Conservation (phyloP, 2,113 vertebrate species). For the Oostethus manadensis region DNA sequence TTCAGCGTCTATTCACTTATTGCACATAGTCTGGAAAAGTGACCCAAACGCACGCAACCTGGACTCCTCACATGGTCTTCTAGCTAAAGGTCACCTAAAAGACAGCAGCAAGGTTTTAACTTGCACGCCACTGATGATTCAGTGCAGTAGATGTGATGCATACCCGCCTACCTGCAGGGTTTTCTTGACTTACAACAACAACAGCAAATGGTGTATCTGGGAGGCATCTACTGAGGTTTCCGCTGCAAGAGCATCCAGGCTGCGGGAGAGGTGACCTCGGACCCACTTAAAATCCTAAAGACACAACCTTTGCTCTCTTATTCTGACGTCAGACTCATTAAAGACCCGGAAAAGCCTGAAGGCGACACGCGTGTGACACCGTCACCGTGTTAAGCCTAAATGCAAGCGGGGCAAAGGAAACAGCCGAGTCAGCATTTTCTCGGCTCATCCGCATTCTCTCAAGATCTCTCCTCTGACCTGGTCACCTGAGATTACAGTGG, state of each 20-base stretch:
- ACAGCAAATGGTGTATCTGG: constrained; percentile 70
- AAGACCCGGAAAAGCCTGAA: constrained; percentile 27
- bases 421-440: constrained; percentile 52
- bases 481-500: constrained; percentile 58
- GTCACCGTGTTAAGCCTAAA: constrained; percentile 41
- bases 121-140: neutral
- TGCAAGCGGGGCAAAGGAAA: constrained; percentile 32
- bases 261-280: constrained; percentile 22
- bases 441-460: constrained; percentile 57
- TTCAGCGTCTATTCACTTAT: constrained; percentile 21
- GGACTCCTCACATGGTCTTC: neutral
- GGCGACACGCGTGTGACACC: constrained; percentile 23
- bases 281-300: neutral
- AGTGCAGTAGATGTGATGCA: constrained; percentile 13
- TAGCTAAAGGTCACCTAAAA: neutral
- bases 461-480: constrained; percentile 42
- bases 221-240: constrained; percentile 66
- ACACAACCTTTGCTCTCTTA: neutral
- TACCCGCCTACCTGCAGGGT: constrained; percentile 68
- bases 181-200: constrained; percentile 68
- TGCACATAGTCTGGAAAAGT: constrained; percentile 17
- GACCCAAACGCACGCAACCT: neutral
- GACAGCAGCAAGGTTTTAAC: neutral
- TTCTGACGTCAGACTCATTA: constrained; percentile 41
- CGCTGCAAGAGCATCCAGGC: constrained; percentile 22